Percentiles rank a stretch among this genome's conserved stretches.
phyloP scores from a whole-genome alignment of 2,797 vertebrate species.

The Sebastes variabilis region DNA sequence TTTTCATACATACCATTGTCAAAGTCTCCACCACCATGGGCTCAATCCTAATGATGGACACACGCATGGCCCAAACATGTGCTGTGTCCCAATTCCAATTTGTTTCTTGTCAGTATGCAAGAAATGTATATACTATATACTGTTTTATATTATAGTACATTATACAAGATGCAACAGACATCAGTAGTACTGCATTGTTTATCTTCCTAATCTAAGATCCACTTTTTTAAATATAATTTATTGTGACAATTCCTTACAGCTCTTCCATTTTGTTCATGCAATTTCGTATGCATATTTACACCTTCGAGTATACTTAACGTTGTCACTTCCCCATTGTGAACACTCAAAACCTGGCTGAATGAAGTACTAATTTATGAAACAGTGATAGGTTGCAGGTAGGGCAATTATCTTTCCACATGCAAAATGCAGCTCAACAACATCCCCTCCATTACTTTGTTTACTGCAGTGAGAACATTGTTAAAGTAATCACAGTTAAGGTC shows the following conservation, averaged over 20 bases:
- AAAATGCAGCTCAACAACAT: neutral
- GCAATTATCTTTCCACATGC: neutral
- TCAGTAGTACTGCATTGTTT: neutral
- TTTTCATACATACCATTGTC: neutral
- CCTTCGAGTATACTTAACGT: neutral
- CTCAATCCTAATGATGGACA: neutral
- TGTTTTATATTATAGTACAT: neutral
- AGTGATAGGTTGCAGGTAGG: neutral
- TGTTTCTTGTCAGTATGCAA: neutral
- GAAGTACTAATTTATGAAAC: constrained; percentile 1
- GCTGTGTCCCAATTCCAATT: neutral
- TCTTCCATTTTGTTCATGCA: neutral
- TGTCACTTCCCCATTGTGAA: neutral
- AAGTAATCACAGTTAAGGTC: neutral
- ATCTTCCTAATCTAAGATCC: neutral
- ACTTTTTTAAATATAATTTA: neutral
- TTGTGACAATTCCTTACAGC: neutral
- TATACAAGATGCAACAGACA: neutral
- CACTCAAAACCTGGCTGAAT: neutral
- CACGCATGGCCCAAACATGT: neutral
- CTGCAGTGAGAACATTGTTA: neutral
- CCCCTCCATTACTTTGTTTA: neutral
- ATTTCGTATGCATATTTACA: neutral
- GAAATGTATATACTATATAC: neutral
- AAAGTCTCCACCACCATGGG: neutral